Percentiles rank a stretch among this genome's conserved stretches.
These are phyloP conservation scores for Paracentrotus lividus DNA, from an alignment of 53 echinoderm and acorn worm species.

Conservation along the genomic window DNA sequence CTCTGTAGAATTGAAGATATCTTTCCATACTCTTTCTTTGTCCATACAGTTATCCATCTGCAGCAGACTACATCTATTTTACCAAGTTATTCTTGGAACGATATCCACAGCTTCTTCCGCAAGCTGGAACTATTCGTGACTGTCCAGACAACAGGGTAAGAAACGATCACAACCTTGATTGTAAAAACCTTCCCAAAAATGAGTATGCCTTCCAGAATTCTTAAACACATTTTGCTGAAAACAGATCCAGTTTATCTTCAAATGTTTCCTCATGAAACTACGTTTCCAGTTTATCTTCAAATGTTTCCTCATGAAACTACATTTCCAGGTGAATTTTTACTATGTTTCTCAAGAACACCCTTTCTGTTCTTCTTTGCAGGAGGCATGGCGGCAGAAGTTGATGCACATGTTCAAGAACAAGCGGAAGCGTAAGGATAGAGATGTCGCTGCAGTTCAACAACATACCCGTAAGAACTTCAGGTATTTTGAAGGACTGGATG, in stretches of 20 bases:
- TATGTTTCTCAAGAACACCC: not conserved
- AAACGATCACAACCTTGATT: not conserved
- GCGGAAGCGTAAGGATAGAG: constrained; percentile 72
- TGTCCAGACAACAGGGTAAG: not conserved
- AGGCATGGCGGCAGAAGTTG: constrained; percentile 68
- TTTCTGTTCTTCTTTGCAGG: constrained; percentile 9
- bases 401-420: constrained; percentile 77
- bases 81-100: not conserved
- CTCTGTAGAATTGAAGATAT: too few species aligned
- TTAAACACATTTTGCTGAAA: too few species aligned
- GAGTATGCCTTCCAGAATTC: too few species aligned
- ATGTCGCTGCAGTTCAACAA: constrained; percentile 55
- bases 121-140: not conserved
- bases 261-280: not conserved
- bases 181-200: not conserved
- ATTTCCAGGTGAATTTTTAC: not conserved
- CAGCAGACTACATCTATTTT: constrained; percentile 13
- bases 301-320: not conserved
- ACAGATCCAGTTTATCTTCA: not conserved
- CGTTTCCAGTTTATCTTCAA: not conserved
- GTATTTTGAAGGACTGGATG: not conserved
- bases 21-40: not conserved
- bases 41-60: constrained; percentile 60
- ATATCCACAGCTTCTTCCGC: constrained; percentile 13
- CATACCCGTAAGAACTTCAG: not conserved